A percentile compares a stretch with the other conserved stretches of the same genome.
Conservation (phyloP, 2,113 vertebrate species). For the Callionymus lyra region DNA sequence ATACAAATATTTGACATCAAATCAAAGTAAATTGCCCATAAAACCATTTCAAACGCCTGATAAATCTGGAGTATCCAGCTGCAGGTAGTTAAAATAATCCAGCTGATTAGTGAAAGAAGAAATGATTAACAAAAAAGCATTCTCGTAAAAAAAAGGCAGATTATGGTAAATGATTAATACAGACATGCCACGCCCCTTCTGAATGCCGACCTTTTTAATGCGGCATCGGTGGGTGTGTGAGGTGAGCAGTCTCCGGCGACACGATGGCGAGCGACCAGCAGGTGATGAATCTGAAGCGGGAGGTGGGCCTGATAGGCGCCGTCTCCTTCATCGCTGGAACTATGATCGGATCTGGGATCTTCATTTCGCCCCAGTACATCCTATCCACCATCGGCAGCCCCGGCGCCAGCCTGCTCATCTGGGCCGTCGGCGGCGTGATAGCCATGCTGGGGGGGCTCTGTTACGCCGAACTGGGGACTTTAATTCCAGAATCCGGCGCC, state of each 20-base stretch:
- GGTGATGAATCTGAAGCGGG: constrained; percentile 43
- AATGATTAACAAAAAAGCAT: too few relatives aligned
- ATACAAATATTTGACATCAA: too few relatives aligned
- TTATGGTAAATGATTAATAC: too few relatives aligned
- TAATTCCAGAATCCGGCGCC: constrained; percentile 75
- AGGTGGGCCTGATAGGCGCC: constrained; percentile 61
- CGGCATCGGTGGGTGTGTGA: background rate
- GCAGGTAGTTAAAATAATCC: too few relatives aligned
- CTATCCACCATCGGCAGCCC: constrained; percentile 71
- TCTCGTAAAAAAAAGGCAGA: too few relatives aligned
- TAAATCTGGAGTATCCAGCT: too few relatives aligned
- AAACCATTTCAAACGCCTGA: too few relatives aligned
- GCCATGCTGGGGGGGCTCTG: constrained; percentile 71
- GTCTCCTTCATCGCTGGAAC: constrained; percentile 74
- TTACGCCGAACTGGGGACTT: constrained; percentile 76
- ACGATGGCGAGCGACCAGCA: constrained; percentile 24
- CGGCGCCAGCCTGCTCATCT: constrained; percentile 72
- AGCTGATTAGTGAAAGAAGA: too few relatives aligned
- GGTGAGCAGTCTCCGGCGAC: background rate
- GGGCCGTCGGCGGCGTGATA: constrained; percentile 71
- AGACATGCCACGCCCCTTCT: too few relatives aligned
- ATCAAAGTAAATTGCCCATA: too few relatives aligned
- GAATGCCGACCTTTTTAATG: background rate
- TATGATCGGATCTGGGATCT: too few relatives aligned
- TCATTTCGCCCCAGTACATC: constrained; percentile 70